Conservation (phyloP, 2,797 vertebrate genomes). For the Arvicola amphibius region DNA sequence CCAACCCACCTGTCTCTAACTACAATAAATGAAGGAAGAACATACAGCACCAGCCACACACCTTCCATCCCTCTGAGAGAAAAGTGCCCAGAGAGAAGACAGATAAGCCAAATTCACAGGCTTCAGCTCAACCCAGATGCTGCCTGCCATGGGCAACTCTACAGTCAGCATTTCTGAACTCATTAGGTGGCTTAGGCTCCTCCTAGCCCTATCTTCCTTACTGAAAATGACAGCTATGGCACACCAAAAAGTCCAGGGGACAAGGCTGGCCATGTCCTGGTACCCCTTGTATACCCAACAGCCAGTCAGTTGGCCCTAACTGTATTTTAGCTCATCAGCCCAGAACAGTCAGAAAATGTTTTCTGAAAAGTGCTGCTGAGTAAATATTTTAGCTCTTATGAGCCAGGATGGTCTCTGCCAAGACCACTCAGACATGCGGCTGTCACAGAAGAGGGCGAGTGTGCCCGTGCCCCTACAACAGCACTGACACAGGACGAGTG, state of each 20-base stretch:
- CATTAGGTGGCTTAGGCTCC: not conserved
- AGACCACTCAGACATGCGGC: not conserved
- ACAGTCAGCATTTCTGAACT: not conserved
- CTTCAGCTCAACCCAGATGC: not conserved
- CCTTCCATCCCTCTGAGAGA: not conserved
- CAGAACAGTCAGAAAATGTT: not conserved
- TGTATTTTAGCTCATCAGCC: not conserved
- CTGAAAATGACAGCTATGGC: not conserved
- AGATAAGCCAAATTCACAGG: fast-evolving
- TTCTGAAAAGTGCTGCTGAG: not conserved
- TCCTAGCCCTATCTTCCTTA: not conserved
- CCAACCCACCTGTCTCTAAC: not conserved
- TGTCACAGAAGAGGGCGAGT: not conserved
- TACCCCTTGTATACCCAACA: not conserved
- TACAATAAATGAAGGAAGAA: not conserved
- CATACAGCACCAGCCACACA: fast-evolving
- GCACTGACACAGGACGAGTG: not conserved
- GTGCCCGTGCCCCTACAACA: not conserved
- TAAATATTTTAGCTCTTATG: not conserved
- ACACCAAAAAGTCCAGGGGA: not conserved
- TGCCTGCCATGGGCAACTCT: fast-evolving
- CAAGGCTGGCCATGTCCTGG: not conserved
- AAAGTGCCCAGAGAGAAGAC: not conserved
- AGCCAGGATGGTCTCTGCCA: not conserved
- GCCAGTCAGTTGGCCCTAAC: not conserved